phyloP scores from a whole-genome alignment of 2,113 vertebrate species.

The Pollachius pollachius region DNA sequence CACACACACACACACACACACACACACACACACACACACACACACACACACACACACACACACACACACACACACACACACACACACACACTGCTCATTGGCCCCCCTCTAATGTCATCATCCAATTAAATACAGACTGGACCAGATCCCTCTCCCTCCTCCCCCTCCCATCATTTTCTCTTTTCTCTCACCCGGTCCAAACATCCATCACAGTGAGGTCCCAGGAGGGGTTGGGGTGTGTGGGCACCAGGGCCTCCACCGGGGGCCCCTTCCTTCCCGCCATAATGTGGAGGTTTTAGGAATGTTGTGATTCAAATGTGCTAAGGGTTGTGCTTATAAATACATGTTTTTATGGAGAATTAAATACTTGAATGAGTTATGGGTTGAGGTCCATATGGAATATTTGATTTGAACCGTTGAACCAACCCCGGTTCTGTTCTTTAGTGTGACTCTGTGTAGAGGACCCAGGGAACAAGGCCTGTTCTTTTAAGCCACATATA shows the following conservation, averaged over 20 bases:
- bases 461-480: too few species aligned
- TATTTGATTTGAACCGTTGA: too few species aligned
- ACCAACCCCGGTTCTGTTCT: too few species aligned
- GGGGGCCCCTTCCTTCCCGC: neutral
- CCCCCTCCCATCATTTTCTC: constrained; percentile 21
- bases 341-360: too few species aligned
- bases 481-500: too few species aligned
- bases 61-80: neutral
- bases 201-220: constrained; percentile 32
- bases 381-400: too few species aligned
- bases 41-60: constrained; percentile 43
- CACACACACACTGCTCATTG: constrained; percentile 50
- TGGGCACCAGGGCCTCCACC: constrained; percentile 40
- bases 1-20: constrained; percentile 30
- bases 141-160: constrained; percentile 55
- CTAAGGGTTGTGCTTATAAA: too few species aligned
- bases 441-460: too few species aligned
- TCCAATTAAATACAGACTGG: constrained; percentile 62
- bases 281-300: too few species aligned
- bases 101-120: constrained; percentile 45
- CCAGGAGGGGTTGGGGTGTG: constrained; percentile 21
- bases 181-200: constrained; percentile 30
- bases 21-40: constrained; percentile 15
- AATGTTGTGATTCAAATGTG: too few species aligned
- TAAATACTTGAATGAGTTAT: too few species aligned